phyloP scores from a whole-genome alignment of 1,140 invertebrate species.

The Brachionus manjavacas region DNA sequence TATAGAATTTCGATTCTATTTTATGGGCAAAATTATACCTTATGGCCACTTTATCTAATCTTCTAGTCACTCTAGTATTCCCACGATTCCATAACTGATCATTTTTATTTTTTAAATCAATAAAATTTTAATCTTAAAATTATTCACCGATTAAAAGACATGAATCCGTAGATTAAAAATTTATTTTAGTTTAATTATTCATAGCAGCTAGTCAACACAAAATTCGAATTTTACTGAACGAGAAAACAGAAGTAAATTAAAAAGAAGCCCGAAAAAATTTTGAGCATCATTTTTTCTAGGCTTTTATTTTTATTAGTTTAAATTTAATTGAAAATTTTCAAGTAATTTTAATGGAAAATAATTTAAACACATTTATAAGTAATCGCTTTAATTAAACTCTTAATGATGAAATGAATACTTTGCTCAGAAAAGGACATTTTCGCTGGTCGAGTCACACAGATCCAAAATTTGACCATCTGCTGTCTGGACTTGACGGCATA shows the following conservation, averaged over 20 bases:
- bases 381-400: background rate
- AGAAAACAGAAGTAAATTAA: background rate
- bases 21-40: background rate
- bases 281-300: background rate
- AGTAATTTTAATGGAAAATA: background rate
- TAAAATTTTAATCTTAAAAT: constrained; percentile 8
- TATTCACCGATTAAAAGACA: background rate
- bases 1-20: background rate
- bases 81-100: background rate
- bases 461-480: background rate
- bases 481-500: background rate
- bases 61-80: background rate
- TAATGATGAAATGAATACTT: background rate
- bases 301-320: background rate
- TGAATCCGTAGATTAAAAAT: background rate
- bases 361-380: background rate
- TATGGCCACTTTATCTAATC: background rate
- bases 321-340: background rate
- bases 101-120: background rate
- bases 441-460: background rate
- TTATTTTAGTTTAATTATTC: background rate
- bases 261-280: background rate
- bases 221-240: background rate
- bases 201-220: background rate
- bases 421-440: background rate